Conservation (phyloP, 1,140 invertebrate genomes). For the Artemia franciscana region DNA sequence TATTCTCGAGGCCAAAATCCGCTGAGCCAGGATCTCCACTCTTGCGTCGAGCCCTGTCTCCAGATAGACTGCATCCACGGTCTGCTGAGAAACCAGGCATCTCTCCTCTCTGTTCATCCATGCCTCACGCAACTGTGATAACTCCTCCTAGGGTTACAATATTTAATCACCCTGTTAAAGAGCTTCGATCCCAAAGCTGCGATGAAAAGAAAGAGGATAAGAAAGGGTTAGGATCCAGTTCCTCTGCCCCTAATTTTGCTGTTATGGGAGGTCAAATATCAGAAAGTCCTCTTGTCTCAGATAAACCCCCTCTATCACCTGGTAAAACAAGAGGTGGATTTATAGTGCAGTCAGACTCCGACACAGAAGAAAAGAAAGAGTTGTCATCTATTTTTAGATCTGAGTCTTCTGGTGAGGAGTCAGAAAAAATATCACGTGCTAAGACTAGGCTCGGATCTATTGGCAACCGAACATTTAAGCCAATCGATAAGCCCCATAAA, state of each 20-base stretch:
- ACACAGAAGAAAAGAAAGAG: neutral
- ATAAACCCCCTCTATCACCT: neutral
- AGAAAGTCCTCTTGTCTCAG: neutral
- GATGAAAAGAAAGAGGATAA: neutral
- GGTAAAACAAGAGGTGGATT: neutral
- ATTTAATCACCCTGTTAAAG: neutral
- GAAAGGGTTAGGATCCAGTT: neutral
- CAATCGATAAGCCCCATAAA: neutral
- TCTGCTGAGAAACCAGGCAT: constrained; percentile 28
- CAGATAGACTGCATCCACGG: constrained; percentile 42
- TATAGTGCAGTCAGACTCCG: neutral
- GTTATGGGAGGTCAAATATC: neutral
- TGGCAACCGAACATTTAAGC: neutral
- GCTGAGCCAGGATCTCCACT: constrained; percentile 71
- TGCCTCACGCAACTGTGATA: constrained; percentile 9
- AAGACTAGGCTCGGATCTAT: too few relatives aligned
- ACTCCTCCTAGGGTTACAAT: constrained; percentile 14
- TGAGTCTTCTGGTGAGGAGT: neutral
- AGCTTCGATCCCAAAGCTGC: neutral
- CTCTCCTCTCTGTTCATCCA: constrained; percentile 26
- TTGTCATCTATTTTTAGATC: neutral
- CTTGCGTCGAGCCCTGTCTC: constrained; percentile 58
- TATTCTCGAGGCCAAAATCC: constrained; percentile 40
- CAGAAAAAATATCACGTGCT: too few relatives aligned
- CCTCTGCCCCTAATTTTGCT: neutral